Evolutionary conservation across 1,140 invertebrate species (phyloP).

Genomic region (Scaptomyza pallida): DNA sequence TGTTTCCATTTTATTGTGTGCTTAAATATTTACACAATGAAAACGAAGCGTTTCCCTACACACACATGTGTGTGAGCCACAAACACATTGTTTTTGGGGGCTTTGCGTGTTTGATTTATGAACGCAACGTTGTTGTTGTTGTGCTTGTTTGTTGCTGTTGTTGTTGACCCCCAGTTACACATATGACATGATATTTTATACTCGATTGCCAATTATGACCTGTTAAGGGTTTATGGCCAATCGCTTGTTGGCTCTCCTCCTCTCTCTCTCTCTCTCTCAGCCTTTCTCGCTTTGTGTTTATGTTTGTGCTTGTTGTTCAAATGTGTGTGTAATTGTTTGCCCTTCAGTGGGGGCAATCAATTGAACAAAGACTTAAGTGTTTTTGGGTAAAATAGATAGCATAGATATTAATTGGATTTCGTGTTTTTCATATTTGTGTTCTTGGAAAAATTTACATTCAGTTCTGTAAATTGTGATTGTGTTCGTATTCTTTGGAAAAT

Average conservation of each 20-base stretch:
- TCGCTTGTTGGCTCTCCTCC: conserved; percentile 38
- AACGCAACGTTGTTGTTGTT: conserved; percentile 42
- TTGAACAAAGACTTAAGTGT: conserved; percentile 45
- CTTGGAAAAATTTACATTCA: not conserved
- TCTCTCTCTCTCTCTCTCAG: not conserved
- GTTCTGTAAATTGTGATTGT: not conserved
- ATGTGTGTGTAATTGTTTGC: conserved; percentile 31
- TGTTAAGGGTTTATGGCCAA: conserved; percentile 62
- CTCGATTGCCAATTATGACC: conserved; percentile 78
- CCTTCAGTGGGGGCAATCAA: conserved; percentile 35
- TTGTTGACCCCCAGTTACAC: conserved; percentile 44
- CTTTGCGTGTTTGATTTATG: conserved; percentile 70
- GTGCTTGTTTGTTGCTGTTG: conserved; percentile 23
- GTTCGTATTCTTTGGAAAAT: no score
- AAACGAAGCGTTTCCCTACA: conserved; percentile 69
- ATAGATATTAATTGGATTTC: conserved; percentile 36
- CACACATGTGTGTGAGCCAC: conserved; percentile 42
- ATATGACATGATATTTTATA: conserved; percentile 69
- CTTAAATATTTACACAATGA: conserved; percentile 81
- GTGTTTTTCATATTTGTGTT: conserved; percentile 16
- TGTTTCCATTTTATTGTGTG: conserved; percentile 76
- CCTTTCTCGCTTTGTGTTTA: not conserved
- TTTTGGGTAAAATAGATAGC: conserved; percentile 5
- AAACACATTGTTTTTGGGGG: conserved; percentile 49
- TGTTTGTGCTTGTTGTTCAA: not conserved